These are phyloP conservation scores for Tetraneura akinire DNA, from an alignment of 1,140 invertebrate genomes.

Conservation along the genomic window DNA sequence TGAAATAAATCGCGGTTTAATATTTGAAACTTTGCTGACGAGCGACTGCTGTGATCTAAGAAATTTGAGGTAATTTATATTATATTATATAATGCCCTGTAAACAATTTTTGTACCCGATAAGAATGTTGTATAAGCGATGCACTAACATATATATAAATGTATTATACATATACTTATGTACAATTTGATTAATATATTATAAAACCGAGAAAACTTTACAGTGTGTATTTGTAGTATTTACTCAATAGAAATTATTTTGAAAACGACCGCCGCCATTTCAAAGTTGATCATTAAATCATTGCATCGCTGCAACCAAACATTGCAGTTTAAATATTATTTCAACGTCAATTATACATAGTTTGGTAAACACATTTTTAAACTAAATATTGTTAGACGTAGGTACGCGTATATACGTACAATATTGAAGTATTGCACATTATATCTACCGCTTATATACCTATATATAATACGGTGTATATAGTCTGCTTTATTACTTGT, in stretches of 20 bases:
- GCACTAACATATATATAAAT: not conserved
- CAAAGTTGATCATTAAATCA: conserved; percentile 34
- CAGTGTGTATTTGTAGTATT: no score
- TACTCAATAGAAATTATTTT: conserved; percentile 7
- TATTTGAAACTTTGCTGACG: conserved; percentile 38
- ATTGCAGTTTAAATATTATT: conserved; percentile 22
- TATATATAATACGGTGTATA: no score
- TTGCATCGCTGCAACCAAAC: conserved; percentile 24
- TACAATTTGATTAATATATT: conserved; percentile 31
- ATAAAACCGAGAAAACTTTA: conserved; percentile 26
- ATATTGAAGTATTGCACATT: not conserved
- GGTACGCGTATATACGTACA: no score
- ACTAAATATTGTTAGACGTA: not conserved
- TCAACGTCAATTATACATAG: conserved; percentile 26
- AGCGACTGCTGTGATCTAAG: not conserved
- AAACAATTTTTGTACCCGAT: no score
- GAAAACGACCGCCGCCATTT: not conserved
- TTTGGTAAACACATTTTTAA: conserved; percentile 37
- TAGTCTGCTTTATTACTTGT: not conserved
- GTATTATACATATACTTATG: not conserved
- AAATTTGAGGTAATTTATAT: not conserved
- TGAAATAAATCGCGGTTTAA: not conserved
- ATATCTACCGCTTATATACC: no score
- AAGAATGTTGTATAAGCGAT: no score
- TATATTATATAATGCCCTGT: no score